Base-by-base conservation (phyloP, 2,113 vertebrate genomes). In the Sinocyclocheilus grahami region DNA sequence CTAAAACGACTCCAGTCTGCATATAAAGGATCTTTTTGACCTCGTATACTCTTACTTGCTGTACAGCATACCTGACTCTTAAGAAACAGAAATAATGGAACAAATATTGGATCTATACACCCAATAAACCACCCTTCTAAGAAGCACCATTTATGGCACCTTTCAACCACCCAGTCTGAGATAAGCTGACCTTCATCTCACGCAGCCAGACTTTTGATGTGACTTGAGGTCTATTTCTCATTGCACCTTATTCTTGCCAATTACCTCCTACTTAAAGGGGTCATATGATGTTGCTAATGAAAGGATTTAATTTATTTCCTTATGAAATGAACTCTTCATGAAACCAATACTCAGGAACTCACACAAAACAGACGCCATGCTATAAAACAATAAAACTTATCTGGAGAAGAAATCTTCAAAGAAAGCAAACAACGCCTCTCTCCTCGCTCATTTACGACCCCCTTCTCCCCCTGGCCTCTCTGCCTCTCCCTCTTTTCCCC, bases 51-150 rank as follows among this genome's bases (percentile, higher is more conserved):
- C 5, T 33, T 53, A 20, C 2, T 6, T 51, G 5, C 33, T 39
- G 33, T 72, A 39, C 33, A 72, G 18, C 18, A 72, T 4, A 22
- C 16, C 33, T 39, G 75, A 53, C 48, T 55, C 14, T 27, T 24
- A 53, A 53, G 75, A 78, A 78, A 78, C 24, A 30, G 14, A 78
- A 77, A 77, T 24, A 51, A 30, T 18, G 24, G 75, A 53, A 27
- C 12, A 77, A 5, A 11, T 48, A 42, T 24, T 6, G 13, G 12
- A 72, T 78, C 75, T 78, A 18, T 77, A 77, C 24, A 77, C 1
- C 11, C 48, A 78, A 9, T 55, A 14, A 53, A 55, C 24, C 48
- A 1, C 8, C 13, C 4, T 16, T 53, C 2, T 53, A 18, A 18
- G 48, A 33, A 55, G 8, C 13, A 55, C 48, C 48, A 24, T 48